A percentile compares a stretch with the other conserved stretches of the same genome.
Evolutionary conservation across 1,140 invertebrate species (phyloP).

Genomic region (Halictus rubicundus): DNA sequence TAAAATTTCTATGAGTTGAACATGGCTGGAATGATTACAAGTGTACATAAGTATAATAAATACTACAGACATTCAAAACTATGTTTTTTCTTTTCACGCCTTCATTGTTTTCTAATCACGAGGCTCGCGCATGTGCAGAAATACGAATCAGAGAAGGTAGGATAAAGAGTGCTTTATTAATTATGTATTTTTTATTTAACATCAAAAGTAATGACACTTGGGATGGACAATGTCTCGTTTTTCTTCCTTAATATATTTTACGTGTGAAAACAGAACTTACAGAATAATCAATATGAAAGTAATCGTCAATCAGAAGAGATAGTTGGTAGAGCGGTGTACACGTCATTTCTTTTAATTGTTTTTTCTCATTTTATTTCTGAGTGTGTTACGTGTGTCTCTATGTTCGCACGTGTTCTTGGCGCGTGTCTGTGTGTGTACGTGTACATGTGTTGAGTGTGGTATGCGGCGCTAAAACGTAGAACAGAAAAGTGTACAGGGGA

Average conservation of each 20-base stretch:
- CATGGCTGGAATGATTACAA: slow-evolving; percentile 11
- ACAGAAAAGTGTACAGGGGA: slow-evolving; percentile 63
- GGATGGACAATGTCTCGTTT: slow-evolving; percentile 78
- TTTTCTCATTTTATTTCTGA: slow-evolving; percentile 40
- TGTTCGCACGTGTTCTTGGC: slow-evolving; percentile 40
- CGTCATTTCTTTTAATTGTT: slow-evolving; percentile 33
- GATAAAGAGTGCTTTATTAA: slow-evolving; percentile 69
- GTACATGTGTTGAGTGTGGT: slow-evolving; percentile 26
- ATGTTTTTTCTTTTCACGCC: background rate
- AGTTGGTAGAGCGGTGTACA: slow-evolving; percentile 70
- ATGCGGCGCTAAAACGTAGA: slow-evolving; percentile 70
- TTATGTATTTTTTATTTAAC: slow-evolving; percentile 80
- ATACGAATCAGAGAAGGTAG: slow-evolving; percentile 27
- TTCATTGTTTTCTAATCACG: background rate
- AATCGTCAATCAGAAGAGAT: slow-evolving; percentile 75
- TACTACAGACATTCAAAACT: slow-evolving; percentile 40
- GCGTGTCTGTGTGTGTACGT: slow-evolving; percentile 27
- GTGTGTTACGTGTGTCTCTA: slow-evolving; percentile 53
- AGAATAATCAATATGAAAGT: slow-evolving; percentile 75
- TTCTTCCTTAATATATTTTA: slow-evolving; percentile 72
- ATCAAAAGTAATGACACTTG: slow-evolving; percentile 81
- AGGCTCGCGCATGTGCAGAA: background rate
- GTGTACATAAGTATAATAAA: slow-evolving; percentile 42
- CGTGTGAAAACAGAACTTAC: slow-evolving; percentile 78
- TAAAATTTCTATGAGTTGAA: slow-evolving; percentile 35